Percentiles rank a stretch among this genome's conserved stretches.
Conservation (phyloP, 2,113 vertebrate species). For the Oryzias celebensis region DNA sequence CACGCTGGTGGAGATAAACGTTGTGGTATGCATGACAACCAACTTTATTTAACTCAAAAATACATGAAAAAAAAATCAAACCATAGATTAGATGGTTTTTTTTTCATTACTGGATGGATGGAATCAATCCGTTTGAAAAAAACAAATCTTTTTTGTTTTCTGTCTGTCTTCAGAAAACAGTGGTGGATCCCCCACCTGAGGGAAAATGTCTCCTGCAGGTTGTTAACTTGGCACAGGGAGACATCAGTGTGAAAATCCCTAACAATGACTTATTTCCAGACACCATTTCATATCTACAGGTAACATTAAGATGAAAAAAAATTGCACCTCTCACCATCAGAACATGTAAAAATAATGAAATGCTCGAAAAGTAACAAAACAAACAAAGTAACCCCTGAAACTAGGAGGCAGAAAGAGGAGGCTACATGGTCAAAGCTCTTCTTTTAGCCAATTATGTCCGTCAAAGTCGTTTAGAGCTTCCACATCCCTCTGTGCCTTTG, state of each 20-base stretch:
- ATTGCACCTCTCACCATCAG: neutral
- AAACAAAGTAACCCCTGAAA: neutral
- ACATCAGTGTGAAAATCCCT: constrained; percentile 72
- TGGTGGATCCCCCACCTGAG: constrained; percentile 72
- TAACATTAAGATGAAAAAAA: constrained; percentile 30
- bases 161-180: constrained; percentile 79
- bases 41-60: neutral
- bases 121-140: neutral
- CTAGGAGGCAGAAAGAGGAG: too few species aligned
- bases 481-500: too few species aligned
- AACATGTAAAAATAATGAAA: neutral
- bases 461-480: too few species aligned
- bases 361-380: neutral
- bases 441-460: too few species aligned
- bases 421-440: too few species aligned
- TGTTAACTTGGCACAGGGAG: constrained; percentile 81
- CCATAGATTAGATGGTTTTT: too few species aligned
- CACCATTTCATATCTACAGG: constrained; percentile 79
- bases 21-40: constrained; percentile 79
- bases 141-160: neutral
- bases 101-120: neutral
- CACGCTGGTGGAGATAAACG: constrained; percentile 86
- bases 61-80: too few species aligned
- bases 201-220: constrained; percentile 84
- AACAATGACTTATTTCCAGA: constrained; percentile 64